Percentiles rank a stretch among this genome's conserved stretches.
Conservation (phyloP, 2,888 invertebrate species). For the Trachelus iudaicus region DNA sequence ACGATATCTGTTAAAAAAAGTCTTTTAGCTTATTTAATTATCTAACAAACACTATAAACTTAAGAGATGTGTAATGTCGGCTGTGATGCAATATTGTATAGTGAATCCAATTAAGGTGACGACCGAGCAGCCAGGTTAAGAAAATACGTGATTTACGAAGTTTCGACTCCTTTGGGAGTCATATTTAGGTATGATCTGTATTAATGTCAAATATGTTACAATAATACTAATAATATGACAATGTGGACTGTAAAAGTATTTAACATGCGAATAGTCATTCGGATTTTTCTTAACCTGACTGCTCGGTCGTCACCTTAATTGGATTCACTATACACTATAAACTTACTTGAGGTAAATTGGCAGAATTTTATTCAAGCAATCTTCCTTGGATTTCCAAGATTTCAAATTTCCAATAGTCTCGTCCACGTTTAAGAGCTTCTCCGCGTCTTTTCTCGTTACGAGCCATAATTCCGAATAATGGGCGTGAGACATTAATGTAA, state of each 20-base stretch:
- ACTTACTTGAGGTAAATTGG: conserved; percentile 48
- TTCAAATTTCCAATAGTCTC: conserved; percentile 21
- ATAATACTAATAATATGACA: too few relatives aligned
- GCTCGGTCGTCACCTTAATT: too few relatives aligned
- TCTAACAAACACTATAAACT: background rate
- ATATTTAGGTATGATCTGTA: too few relatives aligned
- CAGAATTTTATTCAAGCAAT: conserved; percentile 32
- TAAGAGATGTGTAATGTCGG: conserved; percentile 5
- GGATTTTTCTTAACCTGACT: too few relatives aligned
- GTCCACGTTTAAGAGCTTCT: conserved; percentile 44
- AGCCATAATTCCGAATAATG: conserved; percentile 51
- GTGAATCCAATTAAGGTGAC: too few relatives aligned
- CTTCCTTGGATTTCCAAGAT: conserved; percentile 17
- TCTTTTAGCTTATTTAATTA: background rate
- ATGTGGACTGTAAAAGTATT: too few relatives aligned
- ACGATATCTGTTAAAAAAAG: conserved; percentile 44
- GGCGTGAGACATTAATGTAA: conserved; percentile 42
- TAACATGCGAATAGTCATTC: too few relatives aligned
- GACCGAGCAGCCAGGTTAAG: too few relatives aligned
- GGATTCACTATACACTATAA: background rate
- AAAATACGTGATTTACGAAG: too few relatives aligned
- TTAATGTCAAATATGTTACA: too few relatives aligned
- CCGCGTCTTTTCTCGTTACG: conserved; percentile 39
- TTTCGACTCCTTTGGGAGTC: too few relatives aligned
- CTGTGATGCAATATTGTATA: too few relatives aligned